Evolutionary conservation across 2,888 invertebrate genomes (phyloP).

Genomic region (Prosopocoilus inquinatus): DNA sequence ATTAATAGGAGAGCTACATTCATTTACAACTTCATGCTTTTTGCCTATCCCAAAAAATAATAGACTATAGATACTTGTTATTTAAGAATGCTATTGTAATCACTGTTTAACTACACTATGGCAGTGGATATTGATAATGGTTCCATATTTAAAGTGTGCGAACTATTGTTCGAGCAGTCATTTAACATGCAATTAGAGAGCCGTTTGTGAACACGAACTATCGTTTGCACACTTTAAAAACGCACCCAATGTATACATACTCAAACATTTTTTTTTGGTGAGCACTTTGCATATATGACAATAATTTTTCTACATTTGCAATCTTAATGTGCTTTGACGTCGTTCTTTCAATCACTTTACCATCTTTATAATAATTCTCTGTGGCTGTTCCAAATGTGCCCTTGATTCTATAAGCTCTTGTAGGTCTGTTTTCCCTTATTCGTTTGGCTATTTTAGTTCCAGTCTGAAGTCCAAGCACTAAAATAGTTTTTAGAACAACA

Average conservation of each 20-base stretch:
- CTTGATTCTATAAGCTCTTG: conserved; percentile 70
- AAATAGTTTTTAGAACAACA: conserved; percentile 29
- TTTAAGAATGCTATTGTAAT: too few relatives aligned
- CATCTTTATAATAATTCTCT: conserved; percentile 68
- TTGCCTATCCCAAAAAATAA: too few relatives aligned
- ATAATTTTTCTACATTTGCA: conserved; percentile 67
- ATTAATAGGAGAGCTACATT: too few relatives aligned
- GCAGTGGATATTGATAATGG: too few relatives aligned
- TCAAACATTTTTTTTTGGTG: conserved; percentile 86
- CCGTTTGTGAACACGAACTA: too few relatives aligned
- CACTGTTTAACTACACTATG: too few relatives aligned
- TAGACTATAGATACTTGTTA: too few relatives aligned
- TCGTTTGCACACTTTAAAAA: too few relatives aligned
- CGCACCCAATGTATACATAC: conserved; percentile 56
- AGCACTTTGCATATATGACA: conserved; percentile 78
- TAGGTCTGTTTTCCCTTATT: conserved; percentile 61
- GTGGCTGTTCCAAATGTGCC: conserved; percentile 77
- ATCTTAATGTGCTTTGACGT: conserved; percentile 69
- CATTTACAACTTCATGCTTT: too few relatives aligned
- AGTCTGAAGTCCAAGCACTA: conserved; percentile 72
- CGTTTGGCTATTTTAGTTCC: conserved; percentile 59
- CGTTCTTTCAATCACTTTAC: conserved; percentile 68
- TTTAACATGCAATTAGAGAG: too few relatives aligned
- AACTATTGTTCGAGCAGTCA: too few relatives aligned
- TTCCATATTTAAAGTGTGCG: too few relatives aligned